Evolutionary conservation across 2,797 vertebrate species (phyloP).

Genomic region (Pipistrellus nathusii): DNA sequence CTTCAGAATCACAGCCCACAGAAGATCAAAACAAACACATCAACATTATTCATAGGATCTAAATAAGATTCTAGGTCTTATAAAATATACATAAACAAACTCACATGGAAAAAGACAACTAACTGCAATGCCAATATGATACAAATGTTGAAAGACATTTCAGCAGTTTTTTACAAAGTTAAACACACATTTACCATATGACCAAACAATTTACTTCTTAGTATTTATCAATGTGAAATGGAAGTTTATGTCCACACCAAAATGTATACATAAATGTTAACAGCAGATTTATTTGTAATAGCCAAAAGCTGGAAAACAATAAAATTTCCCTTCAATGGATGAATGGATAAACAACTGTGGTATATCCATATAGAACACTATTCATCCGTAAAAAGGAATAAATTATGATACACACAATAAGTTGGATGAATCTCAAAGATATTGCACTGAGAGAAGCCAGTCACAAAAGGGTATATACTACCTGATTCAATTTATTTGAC

Average conservation of each 20-base stretch:
- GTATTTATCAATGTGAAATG: too few species aligned
- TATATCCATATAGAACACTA: too few species aligned
- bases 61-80: neutral
- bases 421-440: neutral
- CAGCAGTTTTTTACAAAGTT: neutral
- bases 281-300: too few species aligned
- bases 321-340: too few species aligned
- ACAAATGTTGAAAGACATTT: neutral
- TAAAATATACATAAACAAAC: neutral
- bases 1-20: neutral
- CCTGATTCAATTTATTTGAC: neutral
- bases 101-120: neutral
- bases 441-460: neutral
- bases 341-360: too few species aligned
- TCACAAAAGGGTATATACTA: neutral
- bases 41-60: neutral
- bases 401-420: neutral
- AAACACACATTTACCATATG: neutral
- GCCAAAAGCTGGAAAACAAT: too few species aligned
- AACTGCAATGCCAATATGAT: neutral
- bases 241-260: too few species aligned
- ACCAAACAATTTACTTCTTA: neutral
- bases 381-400: neutral
- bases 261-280: too few species aligned
- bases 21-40: neutral